A percentile compares a stretch with the other conserved stretches of the same genome.
Evolutionary conservation across 2,113 vertebrate genomes (phyloP).

Genomic region (Conger conger): DNA sequence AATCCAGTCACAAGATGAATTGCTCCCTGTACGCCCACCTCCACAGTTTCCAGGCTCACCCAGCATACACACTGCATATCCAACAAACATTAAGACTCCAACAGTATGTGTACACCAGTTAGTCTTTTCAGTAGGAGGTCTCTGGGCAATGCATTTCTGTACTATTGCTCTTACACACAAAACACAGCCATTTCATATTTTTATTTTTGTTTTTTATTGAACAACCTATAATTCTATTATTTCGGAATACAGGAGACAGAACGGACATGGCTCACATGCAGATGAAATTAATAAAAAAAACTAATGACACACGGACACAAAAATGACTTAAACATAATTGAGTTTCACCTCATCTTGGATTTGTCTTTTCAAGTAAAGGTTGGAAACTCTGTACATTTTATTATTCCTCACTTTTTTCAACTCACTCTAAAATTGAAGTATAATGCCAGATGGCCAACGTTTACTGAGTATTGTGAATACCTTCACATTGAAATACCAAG

Average conservation of each 20-base stretch:
- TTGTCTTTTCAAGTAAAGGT: background rate
- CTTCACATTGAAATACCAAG: background rate
- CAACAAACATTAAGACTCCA: background rate
- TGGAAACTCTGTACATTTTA: background rate
- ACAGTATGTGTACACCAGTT: background rate
- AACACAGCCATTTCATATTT: background rate
- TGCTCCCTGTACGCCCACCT: background rate
- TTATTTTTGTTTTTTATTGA: background rate
- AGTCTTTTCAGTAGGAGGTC: background rate
- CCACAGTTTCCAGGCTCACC: background rate
- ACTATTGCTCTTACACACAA: background rate
- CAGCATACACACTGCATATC: background rate
- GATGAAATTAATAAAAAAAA: background rate
- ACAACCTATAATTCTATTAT: background rate
- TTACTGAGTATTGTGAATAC: background rate
- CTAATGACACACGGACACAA: background rate
- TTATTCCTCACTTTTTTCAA: background rate
- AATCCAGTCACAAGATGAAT: background rate
- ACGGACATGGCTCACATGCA: constrained; percentile 5
- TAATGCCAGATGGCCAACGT: background rate
- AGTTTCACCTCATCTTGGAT: background rate
- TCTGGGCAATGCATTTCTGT: background rate
- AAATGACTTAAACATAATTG: background rate
- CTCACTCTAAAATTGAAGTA: background rate
- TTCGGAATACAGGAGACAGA: background rate